phyloP scores from a whole-genome alignment of 2,797 vertebrate genomes.

The Acrossocheilus fasciatus region DNA sequence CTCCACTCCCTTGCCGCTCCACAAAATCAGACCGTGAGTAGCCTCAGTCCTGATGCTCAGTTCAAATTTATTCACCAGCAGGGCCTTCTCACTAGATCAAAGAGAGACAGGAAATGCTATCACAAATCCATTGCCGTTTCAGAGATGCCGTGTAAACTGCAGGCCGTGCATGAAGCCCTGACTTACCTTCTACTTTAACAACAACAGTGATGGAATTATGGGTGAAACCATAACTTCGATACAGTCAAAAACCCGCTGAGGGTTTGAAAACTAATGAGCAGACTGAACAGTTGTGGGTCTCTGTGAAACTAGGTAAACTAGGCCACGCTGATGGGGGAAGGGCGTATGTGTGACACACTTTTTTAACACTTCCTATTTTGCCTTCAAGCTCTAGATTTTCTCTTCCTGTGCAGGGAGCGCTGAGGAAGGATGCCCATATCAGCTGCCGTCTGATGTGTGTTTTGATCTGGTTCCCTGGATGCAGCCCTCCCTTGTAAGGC shows the following conservation, averaged over 20 bases:
- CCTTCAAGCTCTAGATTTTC: slow-evolving; percentile 27
- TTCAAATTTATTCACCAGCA: slow-evolving; percentile 94
- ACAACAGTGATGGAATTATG: slow-evolving; percentile 7
- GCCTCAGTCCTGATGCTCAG: slow-evolving; percentile 94
- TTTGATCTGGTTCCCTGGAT: slow-evolving; percentile 60
- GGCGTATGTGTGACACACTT: slow-evolving; percentile 50
- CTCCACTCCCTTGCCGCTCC: slow-evolving; percentile 94
- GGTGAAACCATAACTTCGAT: background rate
- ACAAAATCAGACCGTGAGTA: slow-evolving; percentile 94
- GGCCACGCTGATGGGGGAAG: slow-evolving; percentile 46
- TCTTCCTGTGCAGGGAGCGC: slow-evolving; percentile 30
- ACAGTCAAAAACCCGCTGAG: background rate
- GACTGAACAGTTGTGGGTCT: slow-evolving; percentile 47
- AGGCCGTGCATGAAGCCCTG: background rate
- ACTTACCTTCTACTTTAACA: slow-evolving; percentile 23
- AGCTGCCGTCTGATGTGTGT: slow-evolving; percentile 51
- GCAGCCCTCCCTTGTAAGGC: background rate
- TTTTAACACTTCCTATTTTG: slow-evolving; percentile 52
- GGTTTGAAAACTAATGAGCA: slow-evolving; percentile 50
- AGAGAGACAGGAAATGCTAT: slow-evolving; percentile 27
- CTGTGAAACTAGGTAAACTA: slow-evolving; percentile 60
- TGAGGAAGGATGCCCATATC: slow-evolving; percentile 53
- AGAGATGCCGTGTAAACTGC: background rate
- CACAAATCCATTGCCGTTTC: background rate
- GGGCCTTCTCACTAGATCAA: slow-evolving; percentile 87